A percentile compares a stretch with the other conserved stretches of the same genome.
Evolutionary conservation across 1,140 invertebrate genomes (phyloP).

Genomic region (Leptinotarsa defecta): DNA sequence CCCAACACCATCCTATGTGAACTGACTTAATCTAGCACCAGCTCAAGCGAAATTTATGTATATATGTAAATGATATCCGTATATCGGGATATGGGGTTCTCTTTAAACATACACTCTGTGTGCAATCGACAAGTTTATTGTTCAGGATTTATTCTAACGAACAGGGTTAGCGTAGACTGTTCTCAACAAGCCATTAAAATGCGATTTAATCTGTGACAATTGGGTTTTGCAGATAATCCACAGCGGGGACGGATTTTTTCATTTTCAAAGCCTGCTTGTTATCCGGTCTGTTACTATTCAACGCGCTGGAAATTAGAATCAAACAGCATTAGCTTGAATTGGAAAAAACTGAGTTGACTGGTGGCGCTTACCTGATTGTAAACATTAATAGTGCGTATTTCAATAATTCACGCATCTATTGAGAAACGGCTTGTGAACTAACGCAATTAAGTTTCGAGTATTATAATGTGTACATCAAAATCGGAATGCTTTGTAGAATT

Average conservation of each 20-base stretch:
- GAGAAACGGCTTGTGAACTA: no score
- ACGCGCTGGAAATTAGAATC: no score
- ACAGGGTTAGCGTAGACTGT: neutral
- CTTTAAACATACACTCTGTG: neutral
- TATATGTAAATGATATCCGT: slow-evolving; percentile 16
- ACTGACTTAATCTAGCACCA: slow-evolving; percentile 18
- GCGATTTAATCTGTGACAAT: slow-evolving; percentile 3
- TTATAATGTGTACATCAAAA: no score
- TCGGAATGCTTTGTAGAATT: no score
- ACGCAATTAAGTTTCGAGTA: no score
- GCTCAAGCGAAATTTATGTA: slow-evolving; percentile 7
- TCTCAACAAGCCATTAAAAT: neutral
- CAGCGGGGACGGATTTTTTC: neutral
- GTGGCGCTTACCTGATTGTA: no score
- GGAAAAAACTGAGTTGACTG: no score
- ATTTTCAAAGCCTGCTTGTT: neutral
- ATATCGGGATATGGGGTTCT: slow-evolving; percentile 1
- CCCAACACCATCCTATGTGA: slow-evolving; percentile 8
- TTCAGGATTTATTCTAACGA: neutral
- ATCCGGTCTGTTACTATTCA: neutral
- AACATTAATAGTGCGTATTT: no score
- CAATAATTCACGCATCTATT: no score
- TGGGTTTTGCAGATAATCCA: neutral
- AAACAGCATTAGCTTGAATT: no score
- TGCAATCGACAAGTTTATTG: slow-evolving; percentile 4